Evolutionary conservation across 1,140 invertebrate genomes (phyloP).

Genomic region (Brachionus koreanus): DNA sequence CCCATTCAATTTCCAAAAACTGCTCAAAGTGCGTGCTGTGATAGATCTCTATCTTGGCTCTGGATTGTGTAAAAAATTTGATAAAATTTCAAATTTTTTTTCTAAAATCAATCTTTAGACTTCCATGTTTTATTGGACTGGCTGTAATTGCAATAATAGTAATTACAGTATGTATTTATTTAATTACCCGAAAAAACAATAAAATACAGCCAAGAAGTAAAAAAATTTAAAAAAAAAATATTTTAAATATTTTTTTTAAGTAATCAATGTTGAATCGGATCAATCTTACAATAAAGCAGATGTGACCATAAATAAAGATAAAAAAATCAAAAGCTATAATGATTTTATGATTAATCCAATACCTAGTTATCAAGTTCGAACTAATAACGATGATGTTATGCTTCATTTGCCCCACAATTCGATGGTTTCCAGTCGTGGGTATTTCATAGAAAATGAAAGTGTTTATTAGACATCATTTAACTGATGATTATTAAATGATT

Average conservation of each 20-base stretch:
- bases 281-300: neutral
- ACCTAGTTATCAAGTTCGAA: neutral
- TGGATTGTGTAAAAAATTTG: conserved; percentile 13
- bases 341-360: neutral
- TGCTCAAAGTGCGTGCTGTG: conserved; percentile 8
- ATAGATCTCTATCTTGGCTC: neutral
- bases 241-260: neutral
- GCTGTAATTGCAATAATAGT: neutral
- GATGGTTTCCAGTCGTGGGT: neutral
- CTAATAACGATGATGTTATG: neutral
- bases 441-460: neutral
- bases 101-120: neutral
- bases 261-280: neutral
- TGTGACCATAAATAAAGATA: too few relatives aligned
- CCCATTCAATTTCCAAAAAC: neutral
- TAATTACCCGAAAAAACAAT: neutral
- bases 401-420: neutral
- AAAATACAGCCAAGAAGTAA: neutral
- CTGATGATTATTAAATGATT: neutral
- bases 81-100: neutral
- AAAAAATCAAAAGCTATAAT: neutral
- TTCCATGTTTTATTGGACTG: neutral
- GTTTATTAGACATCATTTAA: neutral
- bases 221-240: neutral
- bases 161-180: neutral